Percentiles rank a stretch among this genome's conserved stretches.
Conservation (phyloP, 1,140 invertebrate genomes). For the Zaprionus nigranus region DNA sequence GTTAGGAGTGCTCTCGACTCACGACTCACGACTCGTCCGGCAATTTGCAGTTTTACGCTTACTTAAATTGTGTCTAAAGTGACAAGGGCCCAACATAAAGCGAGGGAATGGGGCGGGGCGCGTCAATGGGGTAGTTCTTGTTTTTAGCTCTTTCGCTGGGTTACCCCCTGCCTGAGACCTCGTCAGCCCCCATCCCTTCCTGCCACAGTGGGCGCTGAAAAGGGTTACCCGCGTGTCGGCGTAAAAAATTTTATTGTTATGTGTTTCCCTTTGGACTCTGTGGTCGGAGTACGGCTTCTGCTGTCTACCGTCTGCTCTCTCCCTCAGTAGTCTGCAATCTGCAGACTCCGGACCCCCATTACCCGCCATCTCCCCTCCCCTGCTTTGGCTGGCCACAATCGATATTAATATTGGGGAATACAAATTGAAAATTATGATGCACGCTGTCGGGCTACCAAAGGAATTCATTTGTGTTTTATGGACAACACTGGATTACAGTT, state of each 20-base stretch:
- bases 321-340: neutral
- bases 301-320: conserved; percentile 57
- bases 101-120: no score
- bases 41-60: conserved; percentile 83
- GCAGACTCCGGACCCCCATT: neutral
- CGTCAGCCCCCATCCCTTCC: neutral
- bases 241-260: conserved; percentile 80
- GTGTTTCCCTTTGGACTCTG: conserved; percentile 38
- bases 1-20: neutral
- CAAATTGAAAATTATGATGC: conserved; percentile 77
- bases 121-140: conserved; percentile 35
- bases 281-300: conserved; percentile 45
- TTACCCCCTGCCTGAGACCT: neutral
- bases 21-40: conserved; percentile 38
- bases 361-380: conserved; percentile 10
- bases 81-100: conserved; percentile 58
- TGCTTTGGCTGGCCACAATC: conserved; percentile 52
- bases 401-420: conserved; percentile 77
- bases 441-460: conserved; percentile 17
- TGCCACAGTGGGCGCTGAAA: neutral
- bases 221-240: conserved; percentile 49
- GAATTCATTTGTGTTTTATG: conserved; percentile 53
- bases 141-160: conserved; percentile 11
- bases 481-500: conserved; percentile 44
- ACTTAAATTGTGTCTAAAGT: conserved; percentile 81